A percentile compares a stretch with the other conserved stretches of the same genome.
Conservation (phyloP, 1,140 invertebrate genomes). For the Drosophila rufa region DNA sequence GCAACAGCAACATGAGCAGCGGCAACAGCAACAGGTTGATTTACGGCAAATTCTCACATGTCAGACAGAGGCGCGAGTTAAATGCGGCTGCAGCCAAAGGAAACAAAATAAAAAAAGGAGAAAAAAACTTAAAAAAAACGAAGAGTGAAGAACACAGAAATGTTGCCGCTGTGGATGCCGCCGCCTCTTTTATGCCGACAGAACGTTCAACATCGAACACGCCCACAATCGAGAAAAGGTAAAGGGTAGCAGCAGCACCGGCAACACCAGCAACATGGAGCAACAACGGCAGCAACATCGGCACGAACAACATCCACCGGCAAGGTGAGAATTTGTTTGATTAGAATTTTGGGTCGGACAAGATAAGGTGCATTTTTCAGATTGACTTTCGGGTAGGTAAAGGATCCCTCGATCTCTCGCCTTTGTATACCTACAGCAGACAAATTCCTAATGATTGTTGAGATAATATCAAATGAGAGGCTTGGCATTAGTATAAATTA, state of each 20-base stretch:
- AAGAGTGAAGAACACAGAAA: slow-evolving; percentile 70
- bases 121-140: slow-evolving; percentile 29
- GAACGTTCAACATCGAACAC: slow-evolving; percentile 79
- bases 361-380: slow-evolving; percentile 36
- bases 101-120: slow-evolving; percentile 29
- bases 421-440: slow-evolving; percentile 33
- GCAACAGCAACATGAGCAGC: slow-evolving; percentile 41
- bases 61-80: slow-evolving; percentile 56
- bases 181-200: slow-evolving; percentile 68
- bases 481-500: slow-evolving; percentile 45
- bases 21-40: slow-evolving; percentile 75
- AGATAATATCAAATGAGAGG: slow-evolving; percentile 24
- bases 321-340: slow-evolving; percentile 84
- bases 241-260: slow-evolving; percentile 55
- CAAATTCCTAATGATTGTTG: slow-evolving; percentile 32
- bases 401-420: slow-evolving; percentile 1
- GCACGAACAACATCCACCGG: slow-evolving; percentile 14
- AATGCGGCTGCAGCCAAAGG: slow-evolving; percentile 63
- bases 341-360: slow-evolving; percentile 66
- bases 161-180: slow-evolving; percentile 58
- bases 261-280: slow-evolving; percentile 21
- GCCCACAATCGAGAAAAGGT: slow-evolving; percentile 58
- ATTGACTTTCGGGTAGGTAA: slow-evolving; percentile 31
- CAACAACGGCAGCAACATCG: slow-evolving; percentile 21
- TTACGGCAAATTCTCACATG: slow-evolving; percentile 82